A percentile compares a stretch with the other conserved stretches of the same genome.
phyloP scores from a whole-genome alignment of 2,797 vertebrate genomes.

The Anabas testudineus region DNA sequence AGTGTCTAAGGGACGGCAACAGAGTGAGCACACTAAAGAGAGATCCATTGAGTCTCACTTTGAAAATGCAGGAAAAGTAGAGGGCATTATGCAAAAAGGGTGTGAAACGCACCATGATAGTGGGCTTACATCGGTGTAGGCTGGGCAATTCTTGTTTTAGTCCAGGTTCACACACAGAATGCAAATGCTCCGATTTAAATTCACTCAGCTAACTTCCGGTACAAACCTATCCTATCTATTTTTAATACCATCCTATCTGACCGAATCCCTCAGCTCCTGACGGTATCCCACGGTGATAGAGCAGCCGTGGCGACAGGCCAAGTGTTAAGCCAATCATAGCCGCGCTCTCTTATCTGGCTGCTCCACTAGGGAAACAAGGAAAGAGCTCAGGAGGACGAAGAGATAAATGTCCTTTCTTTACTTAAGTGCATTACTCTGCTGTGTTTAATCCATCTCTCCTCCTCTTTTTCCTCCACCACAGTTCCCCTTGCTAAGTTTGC shows the following conservation, averaged over 20 bases:
- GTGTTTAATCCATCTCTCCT: slow-evolving; percentile 60
- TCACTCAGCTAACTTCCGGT: slow-evolving; percentile 44
- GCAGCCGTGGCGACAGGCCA: slow-evolving; percentile 60
- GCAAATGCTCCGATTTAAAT: slow-evolving; percentile 48
- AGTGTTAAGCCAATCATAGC: slow-evolving; percentile 73
- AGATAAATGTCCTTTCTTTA: slow-evolving; percentile 73
- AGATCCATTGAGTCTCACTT: slow-evolving; percentile 24
- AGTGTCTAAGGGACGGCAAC: neutral
- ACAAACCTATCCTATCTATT: slow-evolving; percentile 61
- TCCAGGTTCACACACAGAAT: slow-evolving; percentile 33
- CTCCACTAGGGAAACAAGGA: slow-evolving; percentile 71
- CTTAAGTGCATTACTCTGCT: slow-evolving; percentile 62
- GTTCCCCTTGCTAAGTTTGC: slow-evolving; percentile 34
- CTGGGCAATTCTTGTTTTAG: slow-evolving; percentile 16
- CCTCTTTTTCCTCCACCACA: slow-evolving; percentile 43
- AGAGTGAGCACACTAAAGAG: slow-evolving; percentile 18
- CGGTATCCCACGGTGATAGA: slow-evolving; percentile 54
- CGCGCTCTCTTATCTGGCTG: slow-evolving; percentile 70
- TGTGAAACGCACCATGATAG: slow-evolving; percentile 23
- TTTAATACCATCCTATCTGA: slow-evolving; percentile 62
- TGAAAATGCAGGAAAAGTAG: slow-evolving; percentile 24
- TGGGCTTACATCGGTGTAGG: slow-evolving; percentile 23
- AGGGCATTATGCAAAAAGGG: slow-evolving; percentile 46
- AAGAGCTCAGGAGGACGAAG: slow-evolving; percentile 60
- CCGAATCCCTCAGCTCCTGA: slow-evolving; percentile 59